A percentile compares a stretch with the other conserved stretches of the same genome.
Evolutionary conservation across 1,140 invertebrate genomes (phyloP).

Genomic region (Drosophila tristis): DNA sequence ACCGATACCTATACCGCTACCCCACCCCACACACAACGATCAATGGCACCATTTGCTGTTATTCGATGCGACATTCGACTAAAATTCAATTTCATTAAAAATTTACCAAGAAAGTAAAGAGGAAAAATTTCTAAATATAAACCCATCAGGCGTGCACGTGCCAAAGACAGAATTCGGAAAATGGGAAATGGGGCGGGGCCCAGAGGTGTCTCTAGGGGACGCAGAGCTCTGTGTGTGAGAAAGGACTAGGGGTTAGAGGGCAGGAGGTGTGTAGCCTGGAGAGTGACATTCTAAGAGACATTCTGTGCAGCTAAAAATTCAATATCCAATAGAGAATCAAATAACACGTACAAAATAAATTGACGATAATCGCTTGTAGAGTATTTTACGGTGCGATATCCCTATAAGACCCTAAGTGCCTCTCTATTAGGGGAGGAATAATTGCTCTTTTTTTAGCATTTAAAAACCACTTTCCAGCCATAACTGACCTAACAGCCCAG

Average conservation of each 20-base stretch:
- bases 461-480: no score
- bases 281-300: neutral
- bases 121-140: constrained; percentile 40
- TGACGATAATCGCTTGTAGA: constrained; percentile 4
- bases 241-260: neutral
- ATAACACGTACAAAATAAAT: constrained; percentile 42
- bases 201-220: no score
- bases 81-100: constrained; percentile 57
- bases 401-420: neutral
- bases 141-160: constrained; percentile 42
- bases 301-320: constrained; percentile 9
- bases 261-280: no score
- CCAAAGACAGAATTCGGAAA: constrained; percentile 9
- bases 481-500: no score
- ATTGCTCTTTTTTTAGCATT: no score
- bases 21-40: neutral
- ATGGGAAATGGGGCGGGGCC: neutral
- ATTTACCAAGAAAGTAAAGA: constrained; percentile 30
- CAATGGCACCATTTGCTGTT: constrained; percentile 10
- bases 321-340: constrained; percentile 26
- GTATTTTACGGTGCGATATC: neutral
- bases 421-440: no score
- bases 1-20: no score
- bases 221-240: neutral
- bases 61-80: constrained; percentile 28